Base-by-base conservation (phyloP, 2,113 vertebrate species). In the Cisticola juncidis region DNA sequence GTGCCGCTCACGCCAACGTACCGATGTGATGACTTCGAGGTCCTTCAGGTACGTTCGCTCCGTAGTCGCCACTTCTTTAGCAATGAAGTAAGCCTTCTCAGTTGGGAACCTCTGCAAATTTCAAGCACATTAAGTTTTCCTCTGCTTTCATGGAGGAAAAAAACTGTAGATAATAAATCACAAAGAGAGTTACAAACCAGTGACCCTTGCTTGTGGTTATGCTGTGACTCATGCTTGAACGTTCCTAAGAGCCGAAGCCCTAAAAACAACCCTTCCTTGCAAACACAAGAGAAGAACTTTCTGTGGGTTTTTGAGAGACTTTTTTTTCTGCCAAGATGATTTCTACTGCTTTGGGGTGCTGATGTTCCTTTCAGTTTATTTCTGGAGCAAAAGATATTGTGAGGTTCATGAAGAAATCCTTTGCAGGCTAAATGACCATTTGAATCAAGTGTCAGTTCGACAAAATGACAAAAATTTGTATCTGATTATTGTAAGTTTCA, bases 41-140 rank as follows among this genome's bases (percentile, higher is more conserved):
- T 99, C 99, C 98, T 99, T 99, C 97, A 99, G 95, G 94, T 99
- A 99, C 0, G 99, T 99, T 79, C 99, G 97, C 81, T 99, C 99
- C 2, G 99, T 99, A 73, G 99, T 99, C 0, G 99, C 98, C 68
- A 98, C 98, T 96, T 99, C 99, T 95, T 99, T 99, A 92, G 99
- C 98, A 25, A 99, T 99, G 97, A 99, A 99, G 96, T 99, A 99
- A 23, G 99, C 98, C 89, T 98, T 98, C 97, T 99, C 99, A 8
- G 98, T 98, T 25, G 99, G 99, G 97, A 98, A 99, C 93, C 98
- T 98, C 99, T 99, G 98, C 25, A 96, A 93, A 97, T 80, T 42
- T 76, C 77, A 97, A 90, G 90, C 92, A 95, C n/a, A n/a, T 91
- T 92, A 94, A 33, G 65, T 95, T 95, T 93, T 81, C 66, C 80